phyloP scores from a whole-genome alignment of 2,888 invertebrate genomes.

The Thymelicus acteon region DNA sequence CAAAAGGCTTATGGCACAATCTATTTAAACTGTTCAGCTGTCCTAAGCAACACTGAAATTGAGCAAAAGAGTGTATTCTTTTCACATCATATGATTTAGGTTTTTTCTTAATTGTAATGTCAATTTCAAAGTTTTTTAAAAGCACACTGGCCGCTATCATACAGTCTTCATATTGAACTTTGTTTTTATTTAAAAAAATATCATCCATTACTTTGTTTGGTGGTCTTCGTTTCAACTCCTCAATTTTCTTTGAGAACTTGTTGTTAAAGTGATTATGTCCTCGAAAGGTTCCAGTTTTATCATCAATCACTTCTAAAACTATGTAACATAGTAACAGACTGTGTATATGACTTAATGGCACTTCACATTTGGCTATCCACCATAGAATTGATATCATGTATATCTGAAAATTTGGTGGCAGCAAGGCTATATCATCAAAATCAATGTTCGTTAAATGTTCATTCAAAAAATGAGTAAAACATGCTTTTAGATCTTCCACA shows the following conservation, averaged over 20 bases:
- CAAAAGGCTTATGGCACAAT: constrained; percentile 85
- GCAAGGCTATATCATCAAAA: constrained; percentile 60
- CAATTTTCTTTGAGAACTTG: constrained; percentile 69
- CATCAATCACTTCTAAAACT: constrained; percentile 84
- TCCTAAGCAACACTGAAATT: constrained; percentile 87
- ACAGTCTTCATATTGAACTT: constrained; percentile 84
- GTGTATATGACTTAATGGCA: constrained; percentile 79
- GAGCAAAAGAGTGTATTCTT: constrained; percentile 86
- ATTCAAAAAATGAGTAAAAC: constrained; percentile 79
- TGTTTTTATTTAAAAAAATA: constrained; percentile 73
- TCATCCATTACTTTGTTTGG: constrained; percentile 46
- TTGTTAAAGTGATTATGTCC: constrained; percentile 75
- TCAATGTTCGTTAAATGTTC: constrained; percentile 66
- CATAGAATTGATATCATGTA: constrained; percentile 85
- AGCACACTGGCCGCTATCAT: constrained; percentile 84
- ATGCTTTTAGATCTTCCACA: constrained; percentile 57
- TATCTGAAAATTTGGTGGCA: constrained; percentile 86
- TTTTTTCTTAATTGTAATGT: constrained; percentile 79
- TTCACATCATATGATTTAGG: constrained; percentile 83
- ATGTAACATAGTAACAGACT: constrained; percentile 85
- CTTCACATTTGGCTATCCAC: constrained; percentile 81
- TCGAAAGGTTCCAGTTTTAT: constrained; percentile 82
- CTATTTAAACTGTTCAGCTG: constrained; percentile 87
- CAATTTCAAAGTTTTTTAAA: constrained; percentile 84
- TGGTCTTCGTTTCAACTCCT: constrained; percentile 57